phyloP scores from a whole-genome alignment of 2,797 vertebrate genomes.

The Chaunax sp. region DNA sequence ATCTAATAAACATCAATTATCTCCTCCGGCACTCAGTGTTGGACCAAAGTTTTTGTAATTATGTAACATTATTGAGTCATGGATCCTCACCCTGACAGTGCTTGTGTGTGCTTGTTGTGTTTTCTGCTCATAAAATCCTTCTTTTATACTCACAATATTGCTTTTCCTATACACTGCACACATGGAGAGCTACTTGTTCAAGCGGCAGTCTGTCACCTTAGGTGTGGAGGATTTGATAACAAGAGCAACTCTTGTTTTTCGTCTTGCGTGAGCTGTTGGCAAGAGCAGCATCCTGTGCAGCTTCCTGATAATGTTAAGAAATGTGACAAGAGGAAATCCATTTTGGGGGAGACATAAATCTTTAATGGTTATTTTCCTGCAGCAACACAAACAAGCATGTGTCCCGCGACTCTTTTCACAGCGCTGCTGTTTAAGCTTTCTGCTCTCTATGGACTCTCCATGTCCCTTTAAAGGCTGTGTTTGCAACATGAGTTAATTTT shows the following conservation, averaged over 20 bases:
- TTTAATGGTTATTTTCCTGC: slow-evolving; percentile 45
- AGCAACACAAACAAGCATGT: slow-evolving; percentile 38
- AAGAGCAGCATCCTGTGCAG: slow-evolving; percentile 18
- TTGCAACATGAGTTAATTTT: slow-evolving; percentile 45
- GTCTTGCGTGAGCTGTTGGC: slow-evolving; percentile 2
- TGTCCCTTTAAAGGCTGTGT: slow-evolving; percentile 34
- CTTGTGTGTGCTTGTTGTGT: not conserved
- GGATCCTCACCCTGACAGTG: not conserved
- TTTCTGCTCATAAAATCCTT: not conserved
- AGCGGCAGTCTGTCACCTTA: not conserved
- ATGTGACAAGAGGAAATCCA: slow-evolving; percentile 31
- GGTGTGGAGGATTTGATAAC: slow-evolving; percentile 29
- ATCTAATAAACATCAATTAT: not conserved
- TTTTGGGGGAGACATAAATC: slow-evolving; percentile 42
- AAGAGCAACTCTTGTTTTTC: slow-evolving; percentile 16
- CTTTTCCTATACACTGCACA: not conserved
- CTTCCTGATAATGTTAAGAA: slow-evolving; percentile 31
- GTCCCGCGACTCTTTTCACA: slow-evolving; percentile 43
- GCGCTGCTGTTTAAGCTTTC: slow-evolving; percentile 30
- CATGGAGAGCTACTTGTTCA: not conserved
- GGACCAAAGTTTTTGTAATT: not conserved
- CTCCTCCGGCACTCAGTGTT: not conserved
- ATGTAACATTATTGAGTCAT: slow-evolving; percentile 1
- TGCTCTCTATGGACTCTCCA: slow-evolving; percentile 20
- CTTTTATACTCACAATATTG: not conserved